A percentile compares a stretch with the other conserved stretches of the same genome.
These are phyloP conservation scores for Coracopsis vasa DNA, from an alignment of 2,113 vertebrate species.

Conservation along the genomic window DNA sequence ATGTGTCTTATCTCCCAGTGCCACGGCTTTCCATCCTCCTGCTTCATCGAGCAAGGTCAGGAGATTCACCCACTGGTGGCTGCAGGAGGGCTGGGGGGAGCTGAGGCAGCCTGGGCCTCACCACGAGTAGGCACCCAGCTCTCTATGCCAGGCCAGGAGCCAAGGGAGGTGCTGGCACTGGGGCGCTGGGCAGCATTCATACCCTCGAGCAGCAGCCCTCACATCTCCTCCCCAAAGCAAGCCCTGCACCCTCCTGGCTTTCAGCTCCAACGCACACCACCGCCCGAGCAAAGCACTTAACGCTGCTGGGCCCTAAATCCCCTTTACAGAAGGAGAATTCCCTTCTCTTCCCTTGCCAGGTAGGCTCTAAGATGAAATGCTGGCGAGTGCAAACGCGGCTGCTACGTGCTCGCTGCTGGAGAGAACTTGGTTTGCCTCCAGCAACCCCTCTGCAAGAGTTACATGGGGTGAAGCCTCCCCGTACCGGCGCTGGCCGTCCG, in stretches of 20 bases:
- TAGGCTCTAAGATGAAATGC: neutral
- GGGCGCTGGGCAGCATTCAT: neutral
- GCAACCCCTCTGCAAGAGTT: neutral
- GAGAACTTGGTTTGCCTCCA: neutral
- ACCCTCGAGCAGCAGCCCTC: neutral
- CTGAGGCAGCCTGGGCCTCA: neutral
- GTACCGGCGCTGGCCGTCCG: neutral
- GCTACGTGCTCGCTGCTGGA: rapidly evolving
- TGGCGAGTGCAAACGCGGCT: rapidly evolving
- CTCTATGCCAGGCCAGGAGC: neutral
- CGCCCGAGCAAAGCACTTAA: neutral
- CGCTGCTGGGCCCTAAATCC: neutral
- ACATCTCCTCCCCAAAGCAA: neutral
- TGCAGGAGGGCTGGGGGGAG: neutral
- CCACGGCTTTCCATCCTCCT: neutral
- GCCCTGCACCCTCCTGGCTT: neutral
- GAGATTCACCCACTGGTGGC: neutral
- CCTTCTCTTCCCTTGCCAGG: neutral
- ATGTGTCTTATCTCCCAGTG: neutral
- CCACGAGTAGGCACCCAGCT: rapidly evolving
- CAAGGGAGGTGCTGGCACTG: rapidly evolving
- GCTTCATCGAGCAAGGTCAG: neutral
- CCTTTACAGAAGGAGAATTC: neutral
- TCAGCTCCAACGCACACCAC: rapidly evolving
- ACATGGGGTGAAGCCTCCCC: neutral